Percentiles rank a stretch among this genome's conserved stretches.
These are phyloP conservation scores for Bradysia coprophila DNA, from an alignment of 1,140 invertebrate species.

Conservation along the genomic window DNA sequence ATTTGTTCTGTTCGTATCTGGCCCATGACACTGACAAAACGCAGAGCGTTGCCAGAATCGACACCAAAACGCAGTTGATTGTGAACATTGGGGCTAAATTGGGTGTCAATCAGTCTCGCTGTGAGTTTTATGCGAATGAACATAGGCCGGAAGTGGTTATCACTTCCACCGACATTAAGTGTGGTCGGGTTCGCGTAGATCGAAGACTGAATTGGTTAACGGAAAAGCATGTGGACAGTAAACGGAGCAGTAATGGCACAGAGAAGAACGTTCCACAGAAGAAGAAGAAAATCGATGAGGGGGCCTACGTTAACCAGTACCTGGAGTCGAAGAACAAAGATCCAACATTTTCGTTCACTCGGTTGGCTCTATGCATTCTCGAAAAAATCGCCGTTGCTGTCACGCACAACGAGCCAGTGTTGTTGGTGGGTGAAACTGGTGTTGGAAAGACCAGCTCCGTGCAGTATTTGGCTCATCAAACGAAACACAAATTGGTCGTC, in stretches of 20 bases:
- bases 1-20: slow-evolving; percentile 60
- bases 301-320: slow-evolving; percentile 13
- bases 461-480: slow-evolving; percentile 75
- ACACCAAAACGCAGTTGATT: slow-evolving; percentile 42
- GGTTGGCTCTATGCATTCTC: slow-evolving; percentile 56
- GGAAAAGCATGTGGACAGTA: background rate
- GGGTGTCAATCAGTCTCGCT: slow-evolving; percentile 65
- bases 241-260: background rate
- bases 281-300: slow-evolving; percentile 4
- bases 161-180: slow-evolving; percentile 23
- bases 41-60: slow-evolving; percentile 34
- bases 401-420: slow-evolving; percentile 67
- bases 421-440: slow-evolving; percentile 95
- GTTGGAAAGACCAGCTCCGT: slow-evolving; percentile 96
- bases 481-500: slow-evolving; percentile 70
- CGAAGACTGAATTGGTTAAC: background rate
- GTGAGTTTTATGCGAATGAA: slow-evolving; percentile 56
- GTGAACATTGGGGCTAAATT: slow-evolving; percentile 59
- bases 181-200: slow-evolving; percentile 29
- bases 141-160: slow-evolving; percentile 60
- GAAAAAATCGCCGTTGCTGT: slow-evolving; percentile 77
- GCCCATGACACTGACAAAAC: slow-evolving; percentile 31
- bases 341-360: slow-evolving; percentile 60
- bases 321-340: slow-evolving; percentile 20
- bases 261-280: background rate